phyloP scores from a whole-genome alignment of 1,140 invertebrate genomes.

The Dendrolimus kikuchii region DNA sequence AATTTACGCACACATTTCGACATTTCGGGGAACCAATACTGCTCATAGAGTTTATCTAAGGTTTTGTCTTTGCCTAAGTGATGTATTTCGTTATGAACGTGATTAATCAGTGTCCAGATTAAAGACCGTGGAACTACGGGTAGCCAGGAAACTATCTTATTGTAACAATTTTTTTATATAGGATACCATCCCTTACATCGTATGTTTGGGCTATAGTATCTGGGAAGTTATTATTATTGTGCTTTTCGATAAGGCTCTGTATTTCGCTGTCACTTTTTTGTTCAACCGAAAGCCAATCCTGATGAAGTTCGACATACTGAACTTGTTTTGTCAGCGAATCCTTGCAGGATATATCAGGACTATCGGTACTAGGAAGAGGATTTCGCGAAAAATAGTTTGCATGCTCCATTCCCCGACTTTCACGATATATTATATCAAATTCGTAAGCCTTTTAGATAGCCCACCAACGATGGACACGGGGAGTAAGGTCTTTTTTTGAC shows the following conservation, averaged over 20 bases:
- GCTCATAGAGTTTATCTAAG: slow-evolving; percentile 10
- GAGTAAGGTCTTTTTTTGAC: slow-evolving; percentile 39
- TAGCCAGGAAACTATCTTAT: slow-evolving; percentile 1
- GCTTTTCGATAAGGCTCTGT: too few species aligned
- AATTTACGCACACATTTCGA: slow-evolving; percentile 18
- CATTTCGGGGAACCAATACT: slow-evolving; percentile 22
- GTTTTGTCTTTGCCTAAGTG: slow-evolving; percentile 19
- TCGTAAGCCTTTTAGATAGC: slow-evolving; percentile 39
- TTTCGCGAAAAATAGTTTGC: slow-evolving; percentile 9
- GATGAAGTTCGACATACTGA: too few species aligned
- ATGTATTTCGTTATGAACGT: slow-evolving; percentile 10
- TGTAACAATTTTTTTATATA: background rate
- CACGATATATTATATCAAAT: slow-evolving; percentile 22
- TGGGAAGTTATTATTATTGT: too few species aligned
- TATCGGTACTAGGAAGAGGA: background rate
- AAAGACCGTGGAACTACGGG: slow-evolving; percentile 15
- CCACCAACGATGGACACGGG: slow-evolving; percentile 45
- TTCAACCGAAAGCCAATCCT: too few species aligned
- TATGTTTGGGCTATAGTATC: background rate
- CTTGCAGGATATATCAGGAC: too few species aligned
- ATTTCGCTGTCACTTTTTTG: too few species aligned
- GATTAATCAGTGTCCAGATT: slow-evolving; percentile 19
- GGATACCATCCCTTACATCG: background rate
- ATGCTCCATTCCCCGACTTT: slow-evolving; percentile 13
- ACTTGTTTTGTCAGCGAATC: too few species aligned